Evolutionary conservation across 2,113 vertebrate genomes (phyloP).

Genomic region (Sylvietta virens): DNA sequence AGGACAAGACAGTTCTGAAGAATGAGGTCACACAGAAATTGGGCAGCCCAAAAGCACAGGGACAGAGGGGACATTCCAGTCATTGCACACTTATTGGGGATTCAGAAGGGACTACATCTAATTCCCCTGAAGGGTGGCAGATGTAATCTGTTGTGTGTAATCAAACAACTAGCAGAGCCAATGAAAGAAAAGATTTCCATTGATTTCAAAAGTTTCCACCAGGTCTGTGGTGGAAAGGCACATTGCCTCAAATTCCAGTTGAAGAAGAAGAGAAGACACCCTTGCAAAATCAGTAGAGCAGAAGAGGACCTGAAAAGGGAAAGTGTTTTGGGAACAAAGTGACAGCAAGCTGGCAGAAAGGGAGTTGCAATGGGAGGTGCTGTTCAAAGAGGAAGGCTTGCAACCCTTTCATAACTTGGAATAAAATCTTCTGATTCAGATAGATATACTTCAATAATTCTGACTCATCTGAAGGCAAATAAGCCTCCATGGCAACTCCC

Average conservation of each 20-base stretch:
- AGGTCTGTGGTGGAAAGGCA: neutral
- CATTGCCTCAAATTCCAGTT: neutral
- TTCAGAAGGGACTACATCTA: neutral
- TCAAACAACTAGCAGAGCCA: neutral
- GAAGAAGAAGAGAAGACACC: neutral
- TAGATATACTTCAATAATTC: conserved; percentile 37
- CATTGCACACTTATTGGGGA: neutral
- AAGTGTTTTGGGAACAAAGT: neutral
- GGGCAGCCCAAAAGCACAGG: neutral
- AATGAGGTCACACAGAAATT: neutral
- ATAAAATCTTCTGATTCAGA: conserved; percentile 29
- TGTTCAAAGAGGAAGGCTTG: neutral
- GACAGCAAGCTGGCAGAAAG: neutral
- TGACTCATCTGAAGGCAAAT: conserved; percentile 14
- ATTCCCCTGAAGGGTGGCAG: neutral
- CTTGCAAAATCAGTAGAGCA: neutral
- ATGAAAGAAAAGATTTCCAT: neutral
- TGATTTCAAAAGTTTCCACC: neutral
- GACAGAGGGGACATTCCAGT: neutral
- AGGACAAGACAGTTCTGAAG: neutral
- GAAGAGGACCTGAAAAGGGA: neutral
- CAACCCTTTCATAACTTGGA: neutral
- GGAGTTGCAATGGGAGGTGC: neutral
- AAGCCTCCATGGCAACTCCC: neutral
- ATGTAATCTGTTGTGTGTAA: fast-evolving